Base-by-base conservation (phyloP, 2,113 vertebrate species). In the Pao palembangensis region DNA sequence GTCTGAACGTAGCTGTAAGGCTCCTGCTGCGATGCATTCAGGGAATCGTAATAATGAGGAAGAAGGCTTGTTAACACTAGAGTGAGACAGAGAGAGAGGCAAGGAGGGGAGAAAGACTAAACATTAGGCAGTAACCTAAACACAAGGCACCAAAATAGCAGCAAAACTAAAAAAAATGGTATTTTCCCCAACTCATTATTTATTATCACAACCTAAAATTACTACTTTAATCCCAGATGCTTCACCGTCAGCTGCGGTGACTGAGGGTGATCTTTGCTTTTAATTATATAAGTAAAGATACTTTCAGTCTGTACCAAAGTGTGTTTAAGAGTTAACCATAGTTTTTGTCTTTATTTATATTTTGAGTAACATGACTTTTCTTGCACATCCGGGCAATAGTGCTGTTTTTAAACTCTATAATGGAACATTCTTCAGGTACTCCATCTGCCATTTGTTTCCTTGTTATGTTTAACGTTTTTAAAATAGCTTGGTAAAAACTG, bases 11-110 rank as follows among this genome's bases (percentile, higher is more conserved):
- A 38, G 62, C 69, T 43, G 52, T 63, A 15, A 25, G 69, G 51
- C 53, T 52, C 76, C 72, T 47, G 81, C 46, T 34, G 77, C 48
- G 49, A 65, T 69, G 25, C 62, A 65, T 64, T 77, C 58, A 70
- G 54, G 48, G 23, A 75, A 59, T 70, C 63, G 15, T 67, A 67
- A 20, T 61, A 51, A 62, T 54, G 53, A 38, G n/a, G 50, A 34
- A 16, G 64, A 47, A 8, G 61, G 42, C 61, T 67, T 55, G 43
- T 49, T 56, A 53, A 67, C 17, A 47, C 21, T 8, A 12, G 17
- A 18, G 50, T 23, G 46, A 65, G 19, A 49, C 5, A 54, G 41
- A 57, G 47, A 11, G 13, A 42, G 56, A 46, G 19, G 42, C 34
- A 52, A 56, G 48, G 64, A 18, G 46, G 6, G 19, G 53, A 54